Percentiles rank a stretch among this genome's conserved stretches.
These are phyloP conservation scores for Acipenser oxyrinchus DNA, from an alignment of 2,797 vertebrate species.

Conservation along the genomic window DNA sequence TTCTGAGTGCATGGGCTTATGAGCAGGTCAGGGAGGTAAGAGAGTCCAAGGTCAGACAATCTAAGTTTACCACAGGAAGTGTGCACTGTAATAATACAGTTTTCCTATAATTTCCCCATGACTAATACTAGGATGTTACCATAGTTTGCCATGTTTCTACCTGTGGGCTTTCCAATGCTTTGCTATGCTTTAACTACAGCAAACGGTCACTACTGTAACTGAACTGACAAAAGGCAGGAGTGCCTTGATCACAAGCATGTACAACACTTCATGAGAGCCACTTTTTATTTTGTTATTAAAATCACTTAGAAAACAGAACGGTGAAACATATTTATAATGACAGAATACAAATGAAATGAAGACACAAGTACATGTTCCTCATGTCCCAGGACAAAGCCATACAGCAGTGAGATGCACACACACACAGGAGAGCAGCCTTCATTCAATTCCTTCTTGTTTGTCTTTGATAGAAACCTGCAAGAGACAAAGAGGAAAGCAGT, in stretches of 20 bases:
- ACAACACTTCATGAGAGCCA: too few species aligned
- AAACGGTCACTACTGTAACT: background rate
- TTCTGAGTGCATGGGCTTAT: too few species aligned
- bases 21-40: too few species aligned
- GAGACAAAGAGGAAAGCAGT: too few species aligned
- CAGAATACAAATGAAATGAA: background rate
- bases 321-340: background rate
- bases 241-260: too few species aligned
- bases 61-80: too few species aligned
- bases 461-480: slow-evolving; percentile 40
- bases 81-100: too few species aligned
- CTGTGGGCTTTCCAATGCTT: background rate
- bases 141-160: background rate
- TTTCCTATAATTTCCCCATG: too few species aligned
- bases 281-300: background rate
- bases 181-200: background rate
- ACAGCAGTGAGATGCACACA: background rate
- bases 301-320: slow-evolving; percentile 11
- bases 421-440: slow-evolving; percentile 8
- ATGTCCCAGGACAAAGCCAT: background rate
- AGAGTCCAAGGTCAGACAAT: too few species aligned
- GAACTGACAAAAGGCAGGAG: too few species aligned
- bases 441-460: slow-evolving; percentile 43
- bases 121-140: too few species aligned
- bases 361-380: background rate